Conservation (phyloP, 2,113 vertebrate species). For the Nansenia antarctica region DNA sequence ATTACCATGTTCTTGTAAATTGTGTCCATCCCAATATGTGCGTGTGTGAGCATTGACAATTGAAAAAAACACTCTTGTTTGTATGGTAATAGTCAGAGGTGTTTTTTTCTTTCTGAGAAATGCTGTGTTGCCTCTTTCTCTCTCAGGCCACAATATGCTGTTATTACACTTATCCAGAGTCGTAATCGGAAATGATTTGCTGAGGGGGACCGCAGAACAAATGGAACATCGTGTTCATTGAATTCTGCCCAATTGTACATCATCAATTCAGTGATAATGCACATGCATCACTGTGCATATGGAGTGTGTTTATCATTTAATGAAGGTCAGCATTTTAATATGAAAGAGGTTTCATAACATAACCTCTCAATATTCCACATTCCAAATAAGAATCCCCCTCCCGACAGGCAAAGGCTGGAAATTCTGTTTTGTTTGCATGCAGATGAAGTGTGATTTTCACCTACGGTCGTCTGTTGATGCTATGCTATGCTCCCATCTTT, state of each 20-base stretch:
- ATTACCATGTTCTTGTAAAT: conserved; percentile 5
- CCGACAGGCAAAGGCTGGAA: neutral
- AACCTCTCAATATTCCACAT: conserved; percentile 6
- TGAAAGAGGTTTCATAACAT: conserved; percentile 3
- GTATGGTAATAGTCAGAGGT: conserved; percentile 19
- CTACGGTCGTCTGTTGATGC: neutral
- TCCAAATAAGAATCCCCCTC: neutral
- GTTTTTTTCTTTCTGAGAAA: neutral
- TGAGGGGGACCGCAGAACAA: conserved; percentile 3
- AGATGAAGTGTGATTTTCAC: neutral
- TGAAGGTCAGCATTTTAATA: conserved; percentile 7
- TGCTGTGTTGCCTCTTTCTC: neutral
- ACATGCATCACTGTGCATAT: conserved; percentile 8
- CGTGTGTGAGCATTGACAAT: conserved; percentile 3
- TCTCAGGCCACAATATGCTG: conserved; percentile 12
- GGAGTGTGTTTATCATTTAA: conserved; percentile 6
- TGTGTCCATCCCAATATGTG: neutral
- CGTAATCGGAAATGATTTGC: conserved; percentile 16
- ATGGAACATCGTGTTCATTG: conserved; percentile 13
- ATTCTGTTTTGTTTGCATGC: conserved; percentile 1
- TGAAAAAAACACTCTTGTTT: neutral
- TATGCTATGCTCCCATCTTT: neutral
- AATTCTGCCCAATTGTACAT: neutral
- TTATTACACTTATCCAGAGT: conserved; percentile 20
- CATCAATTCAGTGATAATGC: neutral